A percentile compares a stretch with the other conserved stretches of the same genome.
Evolutionary conservation across 2,113 vertebrate species (phyloP).

Genomic region (Pollachius pollachius): DNA sequence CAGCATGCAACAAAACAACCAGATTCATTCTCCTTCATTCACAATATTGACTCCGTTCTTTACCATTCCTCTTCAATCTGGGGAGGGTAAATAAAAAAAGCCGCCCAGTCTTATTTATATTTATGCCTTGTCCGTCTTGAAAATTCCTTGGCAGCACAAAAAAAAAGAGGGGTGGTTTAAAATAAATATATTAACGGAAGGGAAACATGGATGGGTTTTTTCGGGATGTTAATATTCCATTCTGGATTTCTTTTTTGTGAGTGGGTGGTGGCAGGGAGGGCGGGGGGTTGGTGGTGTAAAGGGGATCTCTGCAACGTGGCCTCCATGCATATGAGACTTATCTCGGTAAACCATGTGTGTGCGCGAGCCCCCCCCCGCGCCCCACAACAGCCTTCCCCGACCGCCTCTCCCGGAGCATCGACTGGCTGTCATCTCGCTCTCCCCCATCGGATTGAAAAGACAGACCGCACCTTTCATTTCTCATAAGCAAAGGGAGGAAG

Average conservation of each 20-base stretch:
- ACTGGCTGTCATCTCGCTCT: constrained; percentile 74
- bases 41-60: constrained; percentile 52
- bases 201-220: constrained; percentile 43
- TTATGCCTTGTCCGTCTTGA: constrained; percentile 69
- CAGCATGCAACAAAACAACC: constrained; percentile 51
- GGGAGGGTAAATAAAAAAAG: constrained; percentile 19
- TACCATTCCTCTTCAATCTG: constrained; percentile 45
- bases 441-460: constrained; percentile 61
- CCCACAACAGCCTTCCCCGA: constrained; percentile 34
- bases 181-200: constrained; percentile 7
- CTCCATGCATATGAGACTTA: constrained; percentile 79
- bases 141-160: constrained; percentile 31
- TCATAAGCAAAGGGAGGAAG: constrained; percentile 51
- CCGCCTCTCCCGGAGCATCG: constrained; percentile 76
- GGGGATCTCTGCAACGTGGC: constrained; percentile 64
- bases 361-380: constrained; percentile 50
- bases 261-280: constrained; percentile 26
- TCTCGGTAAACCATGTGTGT: constrained; percentile 76
- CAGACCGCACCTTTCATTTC: constrained; percentile 68
- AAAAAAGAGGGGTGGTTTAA: constrained; percentile 3
- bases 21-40: constrained; percentile 60
- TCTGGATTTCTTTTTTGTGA: constrained; percentile 43
- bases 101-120: constrained; percentile 66
- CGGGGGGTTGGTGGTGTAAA: constrained; percentile 32
- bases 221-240: constrained; percentile 53